Evolutionary conservation across 2,797 vertebrate genomes (phyloP).

Genomic region (Sylvia borin): DNA sequence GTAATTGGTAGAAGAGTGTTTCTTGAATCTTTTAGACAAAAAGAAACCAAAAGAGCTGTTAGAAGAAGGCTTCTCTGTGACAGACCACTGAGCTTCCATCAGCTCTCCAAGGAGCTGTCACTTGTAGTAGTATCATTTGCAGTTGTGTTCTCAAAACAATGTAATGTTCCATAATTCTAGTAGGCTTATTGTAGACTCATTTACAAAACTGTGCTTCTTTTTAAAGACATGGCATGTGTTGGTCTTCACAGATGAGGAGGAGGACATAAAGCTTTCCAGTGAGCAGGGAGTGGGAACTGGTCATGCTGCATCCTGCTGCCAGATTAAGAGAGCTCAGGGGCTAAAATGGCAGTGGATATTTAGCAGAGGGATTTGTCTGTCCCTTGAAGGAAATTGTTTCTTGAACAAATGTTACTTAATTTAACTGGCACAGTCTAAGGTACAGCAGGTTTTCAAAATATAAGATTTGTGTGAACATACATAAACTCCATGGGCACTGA

Average conservation of each 20-base stretch:
- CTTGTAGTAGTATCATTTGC: conserved; percentile 58
- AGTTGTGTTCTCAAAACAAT: neutral
- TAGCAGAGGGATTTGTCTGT: neutral
- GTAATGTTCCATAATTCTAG: conserved; percentile 5
- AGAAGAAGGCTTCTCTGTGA: conserved; percentile 46
- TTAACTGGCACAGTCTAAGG: neutral
- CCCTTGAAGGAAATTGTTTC: neutral
- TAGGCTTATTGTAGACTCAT: neutral
- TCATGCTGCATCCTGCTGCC: neutral
- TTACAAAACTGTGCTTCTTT: conserved; percentile 17
- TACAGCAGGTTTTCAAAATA: neutral
- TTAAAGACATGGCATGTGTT: neutral
- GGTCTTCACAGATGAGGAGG: neutral
- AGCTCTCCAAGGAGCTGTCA: conserved; percentile 42
- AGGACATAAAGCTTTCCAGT: neutral
- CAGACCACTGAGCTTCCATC: conserved; percentile 29
- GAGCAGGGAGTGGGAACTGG: neutral
- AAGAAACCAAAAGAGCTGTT: conserved; percentile 12
- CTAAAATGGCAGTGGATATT: neutral
- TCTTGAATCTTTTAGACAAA: conserved; percentile 61
- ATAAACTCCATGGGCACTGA: neutral
- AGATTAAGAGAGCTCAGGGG: neutral
- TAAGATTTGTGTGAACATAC: neutral
- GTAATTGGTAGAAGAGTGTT: conserved; percentile 71
- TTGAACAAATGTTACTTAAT: neutral